Base-by-base conservation (phyloP, 2,888 invertebrate species). In the Caprella mutica region DNA sequence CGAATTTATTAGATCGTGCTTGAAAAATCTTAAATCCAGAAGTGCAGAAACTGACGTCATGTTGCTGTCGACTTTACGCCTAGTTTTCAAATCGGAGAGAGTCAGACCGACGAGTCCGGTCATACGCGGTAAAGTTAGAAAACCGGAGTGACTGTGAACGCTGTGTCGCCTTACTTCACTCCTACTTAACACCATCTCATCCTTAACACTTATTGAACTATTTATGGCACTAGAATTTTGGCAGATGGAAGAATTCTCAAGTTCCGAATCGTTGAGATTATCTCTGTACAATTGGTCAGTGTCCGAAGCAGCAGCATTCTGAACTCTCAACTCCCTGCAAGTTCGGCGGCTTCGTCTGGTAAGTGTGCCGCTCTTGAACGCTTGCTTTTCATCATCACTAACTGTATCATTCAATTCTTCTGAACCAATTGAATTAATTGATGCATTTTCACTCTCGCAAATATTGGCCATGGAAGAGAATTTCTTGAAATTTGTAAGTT, bases 71-170 rank as follows among this genome's bases (percentile, higher is more conserved):
- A 3, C 30, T 48, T 48, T 48, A 21, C 48, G 29, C 23, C 30
- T 2, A 26, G 48, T 29, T 29, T 48, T 48, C n/a, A 48, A 21
- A 24, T 48, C 48, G 8, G 48, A 21, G n/a, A 48, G 48, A n/a
- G 48, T 48, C 17, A 48, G 48, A 5, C 48, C 48, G 6, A 48
- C 48, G 5, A 48, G 26, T 19, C 48, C 48, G 12, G 48, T 48
- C 27, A 48, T 30, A 21, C 48, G 29, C 9, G 48, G 48, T 30
- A 48, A n/a, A 5, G 48, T 48, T 17, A 48, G 48, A 21, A 30
- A 48, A n/a, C 48, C 48, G 6, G 48, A 48, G 30, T 48, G 48
- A n/a, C n/a, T n/a, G n/a, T n/a, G n/a, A 29, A 48, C 26, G 48
- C 48, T 48, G 30, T 48, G 48, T 8, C 48, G 27, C 12, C 48